Percentiles rank a stretch among this genome's conserved stretches.
These are phyloP conservation scores for Penaeus vannamei DNA, from an alignment of 1,140 invertebrate genomes.

Conservation along the genomic window DNA sequence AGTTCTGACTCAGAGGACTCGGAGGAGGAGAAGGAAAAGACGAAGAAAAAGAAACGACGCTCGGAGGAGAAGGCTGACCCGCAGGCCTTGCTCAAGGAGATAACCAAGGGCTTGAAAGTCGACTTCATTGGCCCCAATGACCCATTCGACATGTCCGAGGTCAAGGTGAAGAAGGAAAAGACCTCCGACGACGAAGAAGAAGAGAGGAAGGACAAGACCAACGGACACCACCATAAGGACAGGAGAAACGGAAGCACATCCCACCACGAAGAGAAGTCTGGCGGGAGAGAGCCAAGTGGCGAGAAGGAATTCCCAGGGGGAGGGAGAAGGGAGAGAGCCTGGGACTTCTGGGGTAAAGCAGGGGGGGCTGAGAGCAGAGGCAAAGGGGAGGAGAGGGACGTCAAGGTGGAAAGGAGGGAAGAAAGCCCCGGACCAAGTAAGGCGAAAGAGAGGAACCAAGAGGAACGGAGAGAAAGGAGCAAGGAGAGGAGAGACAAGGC, in stretches of 20 bases:
- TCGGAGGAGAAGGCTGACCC: constrained; percentile 54
- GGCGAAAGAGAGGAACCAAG: no score
- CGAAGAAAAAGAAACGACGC: neutral
- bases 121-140: constrained; percentile 63
- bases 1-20: constrained; percentile 52
- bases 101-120: constrained; percentile 65
- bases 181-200: constrained; percentile 31
- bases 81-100: constrained; percentile 62
- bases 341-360: constrained; percentile 49
- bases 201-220: neutral
- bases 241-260: neutral
- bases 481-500: no score
- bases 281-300: neutral
- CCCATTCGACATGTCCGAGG: constrained; percentile 38
- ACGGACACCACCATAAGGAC: neutral
- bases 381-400: neutral
- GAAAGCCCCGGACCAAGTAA: neutral
- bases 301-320: neutral
- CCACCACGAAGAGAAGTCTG: no score
- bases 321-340: constrained; percentile 39
- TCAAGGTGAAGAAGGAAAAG: constrained; percentile 42
- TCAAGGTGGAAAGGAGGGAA: neutral
- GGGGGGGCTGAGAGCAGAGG: neutral
- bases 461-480: no score
- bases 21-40: constrained; percentile 15